These are phyloP conservation scores for Manduca sexta DNA, from an alignment of 1,140 invertebrate species.

Conservation along the genomic window DNA sequence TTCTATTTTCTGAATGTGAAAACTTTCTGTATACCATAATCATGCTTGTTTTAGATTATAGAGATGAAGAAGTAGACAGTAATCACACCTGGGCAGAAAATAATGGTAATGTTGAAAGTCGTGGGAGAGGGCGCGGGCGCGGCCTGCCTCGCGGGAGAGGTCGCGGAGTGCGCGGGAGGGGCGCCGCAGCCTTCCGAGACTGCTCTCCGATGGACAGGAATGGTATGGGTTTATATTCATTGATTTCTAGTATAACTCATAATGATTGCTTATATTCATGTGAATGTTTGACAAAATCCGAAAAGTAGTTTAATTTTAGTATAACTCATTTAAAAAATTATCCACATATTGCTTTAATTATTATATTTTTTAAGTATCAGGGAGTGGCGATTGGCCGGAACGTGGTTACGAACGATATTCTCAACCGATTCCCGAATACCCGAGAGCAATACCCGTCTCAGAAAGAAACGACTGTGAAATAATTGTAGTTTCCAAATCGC, in stretches of 20 bases:
- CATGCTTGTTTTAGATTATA: slow-evolving; percentile 32
- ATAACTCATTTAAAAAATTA: not conserved
- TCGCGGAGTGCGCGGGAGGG: slow-evolving; percentile 16
- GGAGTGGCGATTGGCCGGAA: slow-evolving; percentile 44
- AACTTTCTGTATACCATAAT: not conserved
- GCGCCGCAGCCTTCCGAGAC: slow-evolving; percentile 22
- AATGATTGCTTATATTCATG: too few relatives aligned
- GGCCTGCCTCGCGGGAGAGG: slow-evolving; percentile 17
- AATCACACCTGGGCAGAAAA: slow-evolving; percentile 19
- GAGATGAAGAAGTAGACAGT: slow-evolving; percentile 36
- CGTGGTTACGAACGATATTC: slow-evolving; percentile 39
- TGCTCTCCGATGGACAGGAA: slow-evolving; percentile 16
- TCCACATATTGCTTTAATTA: too few relatives aligned
- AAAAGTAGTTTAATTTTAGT: not conserved
- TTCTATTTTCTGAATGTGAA: not conserved
- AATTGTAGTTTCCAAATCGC: slow-evolving; percentile 84
- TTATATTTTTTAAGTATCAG: not conserved
- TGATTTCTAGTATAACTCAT: too few relatives aligned
- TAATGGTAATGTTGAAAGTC: slow-evolving; percentile 2
- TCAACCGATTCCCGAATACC: slow-evolving; percentile 47
- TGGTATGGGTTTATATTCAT: not conserved
- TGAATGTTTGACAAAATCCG: not conserved
- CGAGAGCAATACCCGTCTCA: slow-evolving; percentile 55
- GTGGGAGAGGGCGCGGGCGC: slow-evolving; percentile 10
- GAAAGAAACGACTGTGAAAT: slow-evolving; percentile 91